phyloP scores from a whole-genome alignment of 2,888 invertebrate genomes.

The Didymodactylos carnosus region DNA sequence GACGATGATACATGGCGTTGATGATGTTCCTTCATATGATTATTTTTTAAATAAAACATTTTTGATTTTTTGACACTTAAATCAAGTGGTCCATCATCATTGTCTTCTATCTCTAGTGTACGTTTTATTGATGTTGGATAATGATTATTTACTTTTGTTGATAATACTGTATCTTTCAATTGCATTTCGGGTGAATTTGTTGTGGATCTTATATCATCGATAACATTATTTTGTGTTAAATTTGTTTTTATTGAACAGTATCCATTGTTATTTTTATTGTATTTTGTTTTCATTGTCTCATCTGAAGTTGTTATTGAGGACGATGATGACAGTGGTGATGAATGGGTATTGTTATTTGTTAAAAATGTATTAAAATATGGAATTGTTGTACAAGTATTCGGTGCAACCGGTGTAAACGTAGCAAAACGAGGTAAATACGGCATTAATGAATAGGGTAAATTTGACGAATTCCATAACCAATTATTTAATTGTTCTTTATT shows the following conservation, averaged over 20 bases:
- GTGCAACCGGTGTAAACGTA: background rate
- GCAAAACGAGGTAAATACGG: background rate
- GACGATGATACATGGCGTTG: no score
- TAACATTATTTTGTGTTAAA: background rate
- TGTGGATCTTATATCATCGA: background rate
- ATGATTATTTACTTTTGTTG: background rate
- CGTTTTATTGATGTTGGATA: background rate
- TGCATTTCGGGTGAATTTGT: no score
- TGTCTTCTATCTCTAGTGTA: no score
- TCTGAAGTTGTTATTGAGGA: background rate
- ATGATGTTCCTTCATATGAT: no score
- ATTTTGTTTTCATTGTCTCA: no score
- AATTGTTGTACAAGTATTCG: background rate
- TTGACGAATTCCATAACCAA: constrained; percentile 1
- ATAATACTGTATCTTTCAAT: no score
- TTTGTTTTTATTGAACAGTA: no score
- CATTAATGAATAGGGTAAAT: background rate
- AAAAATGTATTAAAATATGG: no score
- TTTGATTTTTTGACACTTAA: constrained; percentile 1
- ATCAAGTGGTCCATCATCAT: background rate
- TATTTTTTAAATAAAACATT: background rate
- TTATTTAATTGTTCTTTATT: background rate
- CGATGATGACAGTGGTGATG: background rate
- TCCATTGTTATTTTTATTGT: no score
- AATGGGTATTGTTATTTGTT: no score